Base-by-base conservation (phyloP, 2,113 vertebrate genomes). In the Oceanites oceanicus region DNA sequence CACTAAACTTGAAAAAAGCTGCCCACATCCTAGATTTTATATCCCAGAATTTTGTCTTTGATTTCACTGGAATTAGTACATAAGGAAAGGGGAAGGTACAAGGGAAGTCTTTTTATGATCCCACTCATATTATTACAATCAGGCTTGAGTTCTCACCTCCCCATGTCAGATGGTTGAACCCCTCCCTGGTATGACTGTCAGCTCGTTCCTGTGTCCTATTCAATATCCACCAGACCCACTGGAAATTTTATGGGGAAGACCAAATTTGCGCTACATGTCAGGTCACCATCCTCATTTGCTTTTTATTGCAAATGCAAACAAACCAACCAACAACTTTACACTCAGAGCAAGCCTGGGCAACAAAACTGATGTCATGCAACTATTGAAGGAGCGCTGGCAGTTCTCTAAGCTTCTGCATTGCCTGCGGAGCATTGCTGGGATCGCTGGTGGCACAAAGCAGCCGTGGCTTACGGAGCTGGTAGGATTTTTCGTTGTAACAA, bases 401-500 rank as follows among this genome's bases (percentile, higher is more conserved):
- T 22, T 76, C 78, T 25, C 49, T 30, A 21, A 73, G 77, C 38
- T 7, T 18, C 66, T 9, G 58, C 67, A 1, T 17, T 26, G 36
- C 65, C 80, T 42, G 67, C 0, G 81, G 25, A 81, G 19, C 79
- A 6, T n/a, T 15, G 2, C 8, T 63, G 72, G 66, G 30, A 23
- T 49, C 58, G 67, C 73, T n/a, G 36, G 20, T 3, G 36, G 44
- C 30, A 30, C 50, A 13, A n/a, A 58, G 47, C 3, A 34, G 14
- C 55, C 4, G 12, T 23, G 59, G 40, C 20, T 61, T 3, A 3
- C 1, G 2, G 49, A 66, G 62, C 71, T 25, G 49, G 42, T 49
- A 38, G 44, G 25, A 59, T 45, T 55, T 96, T 98, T 98, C 74
- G 23, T 98, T 97, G 97, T 97, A 95, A 74, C 98, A 98, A 98